Percentiles rank a stretch among this genome's conserved stretches.
Evolutionary conservation across 2,797 vertebrate genomes (phyloP).

Genomic region (Hoplostethus mediterraneus): DNA sequence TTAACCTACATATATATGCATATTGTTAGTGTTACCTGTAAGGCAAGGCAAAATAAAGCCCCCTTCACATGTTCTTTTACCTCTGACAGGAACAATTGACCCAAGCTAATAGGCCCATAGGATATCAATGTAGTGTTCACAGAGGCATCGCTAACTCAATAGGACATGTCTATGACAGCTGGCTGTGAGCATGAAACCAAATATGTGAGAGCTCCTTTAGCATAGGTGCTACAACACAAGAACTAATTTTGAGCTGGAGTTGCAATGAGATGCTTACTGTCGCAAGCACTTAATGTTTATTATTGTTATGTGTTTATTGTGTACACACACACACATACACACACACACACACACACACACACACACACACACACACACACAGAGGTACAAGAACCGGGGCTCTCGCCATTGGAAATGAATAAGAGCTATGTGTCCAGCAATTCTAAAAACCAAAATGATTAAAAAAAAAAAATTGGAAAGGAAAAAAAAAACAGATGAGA

Average conservation of each 20-base stretch:
- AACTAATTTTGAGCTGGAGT: not conserved
- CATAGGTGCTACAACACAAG: slow-evolving; percentile 30
- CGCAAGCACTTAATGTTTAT: too few relatives aligned
- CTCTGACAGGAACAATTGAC: slow-evolving; percentile 17
- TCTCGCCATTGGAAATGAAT: not conserved
- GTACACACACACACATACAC: too few relatives aligned
- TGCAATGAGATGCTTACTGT: too few relatives aligned
- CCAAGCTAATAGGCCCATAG: not conserved
- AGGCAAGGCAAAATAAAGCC: too few relatives aligned
- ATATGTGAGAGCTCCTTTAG: slow-evolving; percentile 22
- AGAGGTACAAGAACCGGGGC: too few relatives aligned
- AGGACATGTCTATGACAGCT: slow-evolving; percentile 41
- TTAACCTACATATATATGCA: too few relatives aligned
- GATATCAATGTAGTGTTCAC: slow-evolving; percentile 21
- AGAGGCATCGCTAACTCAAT: slow-evolving; percentile 40
- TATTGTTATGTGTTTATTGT: too few relatives aligned
- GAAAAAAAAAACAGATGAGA: not conserved
- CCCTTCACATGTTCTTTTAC: not conserved
- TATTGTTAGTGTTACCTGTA: too few relatives aligned
- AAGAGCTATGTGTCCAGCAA: too few relatives aligned
- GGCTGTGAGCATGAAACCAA: slow-evolving; percentile 41
- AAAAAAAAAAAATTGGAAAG: not conserved
- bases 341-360: too few relatives aligned
- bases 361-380: too few relatives aligned
- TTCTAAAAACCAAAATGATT: too few relatives aligned